Evolutionary conservation across 2,113 vertebrate species (phyloP).

Genomic region (Elaphurus davidianus): DNA sequence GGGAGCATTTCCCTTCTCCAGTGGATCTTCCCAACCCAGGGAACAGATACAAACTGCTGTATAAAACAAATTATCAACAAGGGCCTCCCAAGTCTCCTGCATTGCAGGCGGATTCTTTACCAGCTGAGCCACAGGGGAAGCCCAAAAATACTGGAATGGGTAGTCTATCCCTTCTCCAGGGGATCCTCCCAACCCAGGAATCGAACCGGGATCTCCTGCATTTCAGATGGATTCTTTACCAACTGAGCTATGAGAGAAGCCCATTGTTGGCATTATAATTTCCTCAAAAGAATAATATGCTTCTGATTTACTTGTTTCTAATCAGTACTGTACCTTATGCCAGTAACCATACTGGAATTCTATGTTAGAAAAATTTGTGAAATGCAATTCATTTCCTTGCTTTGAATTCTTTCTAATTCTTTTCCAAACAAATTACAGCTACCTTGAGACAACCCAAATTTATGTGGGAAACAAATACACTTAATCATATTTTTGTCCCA

Average conservation of each 20-base stretch:
- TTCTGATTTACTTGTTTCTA: background rate
- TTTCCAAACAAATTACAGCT: background rate
- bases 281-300: background rate
- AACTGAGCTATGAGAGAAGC: background rate
- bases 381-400: background rate
- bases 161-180: background rate
- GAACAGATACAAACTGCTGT: background rate
- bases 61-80: background rate
- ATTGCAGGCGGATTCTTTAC: background rate
- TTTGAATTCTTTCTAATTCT: background rate
- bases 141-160: background rate
- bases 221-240: background rate
- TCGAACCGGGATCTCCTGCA: fast-evolving
- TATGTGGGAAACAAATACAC: background rate
- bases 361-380: background rate
- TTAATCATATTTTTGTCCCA: background rate
- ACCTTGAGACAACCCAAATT: background rate
- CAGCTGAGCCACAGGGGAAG: background rate
- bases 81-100: background rate
- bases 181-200: background rate
- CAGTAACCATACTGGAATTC: background rate
- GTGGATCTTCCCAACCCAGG: background rate
- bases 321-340: background rate
- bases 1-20: background rate
- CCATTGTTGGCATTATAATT: background rate